These are phyloP conservation scores for Acipenser ruthenus DNA, from an alignment of 2,797 vertebrate genomes.

Conservation along the genomic window DNA sequence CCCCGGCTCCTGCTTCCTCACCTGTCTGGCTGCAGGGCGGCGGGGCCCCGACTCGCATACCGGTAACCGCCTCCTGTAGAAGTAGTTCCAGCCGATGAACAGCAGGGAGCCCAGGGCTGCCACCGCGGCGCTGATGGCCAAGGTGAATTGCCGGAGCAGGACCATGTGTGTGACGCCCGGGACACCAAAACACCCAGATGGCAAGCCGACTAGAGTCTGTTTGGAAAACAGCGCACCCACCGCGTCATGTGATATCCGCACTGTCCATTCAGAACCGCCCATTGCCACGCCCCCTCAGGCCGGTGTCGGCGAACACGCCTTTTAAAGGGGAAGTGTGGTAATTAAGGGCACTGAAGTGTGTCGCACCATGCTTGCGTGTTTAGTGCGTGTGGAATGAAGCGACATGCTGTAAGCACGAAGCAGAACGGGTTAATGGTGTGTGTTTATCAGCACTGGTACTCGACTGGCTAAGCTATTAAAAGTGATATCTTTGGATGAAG, in stretches of 20 bases:
- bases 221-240: conserved; percentile 1
- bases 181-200: background rate
- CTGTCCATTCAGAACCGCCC: too few species aligned
- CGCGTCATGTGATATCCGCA: conserved; percentile 25
- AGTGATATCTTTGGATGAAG: too few species aligned
- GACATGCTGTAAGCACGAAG: too few species aligned
- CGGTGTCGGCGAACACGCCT: too few species aligned
- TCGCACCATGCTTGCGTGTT: too few species aligned
- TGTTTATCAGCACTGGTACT: too few species aligned
- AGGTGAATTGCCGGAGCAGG: conserved; percentile 57
- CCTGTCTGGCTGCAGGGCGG: conserved; percentile 51
- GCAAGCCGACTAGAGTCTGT: background rate
- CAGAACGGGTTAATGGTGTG: too few species aligned
- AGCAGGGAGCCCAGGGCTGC: conserved; percentile 72
- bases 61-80: conserved; percentile 49
- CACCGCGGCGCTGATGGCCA: conserved; percentile 68
- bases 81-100: conserved; percentile 70
- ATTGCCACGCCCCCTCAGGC: too few species aligned
- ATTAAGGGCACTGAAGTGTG: too few species aligned
- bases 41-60: conserved; percentile 26
- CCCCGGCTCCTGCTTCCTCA: conserved; percentile 31
- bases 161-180: conserved; percentile 44
- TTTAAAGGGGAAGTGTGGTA: too few species aligned
- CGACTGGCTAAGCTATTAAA: too few species aligned
- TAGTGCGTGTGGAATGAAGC: too few species aligned